Percentiles rank a stretch among this genome's conserved stretches.
Conservation (phyloP, 2,888 invertebrate genomes). For the Cordilura impudica region DNA sequence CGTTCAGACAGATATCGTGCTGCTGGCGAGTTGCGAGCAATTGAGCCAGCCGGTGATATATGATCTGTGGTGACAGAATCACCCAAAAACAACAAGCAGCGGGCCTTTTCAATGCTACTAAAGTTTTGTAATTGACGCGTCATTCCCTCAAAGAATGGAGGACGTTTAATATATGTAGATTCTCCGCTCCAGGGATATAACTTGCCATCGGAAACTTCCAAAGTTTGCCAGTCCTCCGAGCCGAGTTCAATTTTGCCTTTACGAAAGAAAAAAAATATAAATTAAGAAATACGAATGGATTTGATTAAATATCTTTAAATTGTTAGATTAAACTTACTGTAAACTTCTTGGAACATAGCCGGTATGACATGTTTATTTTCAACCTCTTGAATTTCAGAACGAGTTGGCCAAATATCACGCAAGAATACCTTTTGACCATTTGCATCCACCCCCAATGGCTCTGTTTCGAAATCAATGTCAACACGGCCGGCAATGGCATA, state of each 20-base stretch:
- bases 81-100: slow-evolving; percentile 91
- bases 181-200: slow-evolving; percentile 93
- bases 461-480: slow-evolving; percentile 94
- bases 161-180: slow-evolving; percentile 97
- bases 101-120: slow-evolving; percentile 84
- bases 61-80: slow-evolving; percentile 99
- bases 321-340: slow-evolving; percentile 68
- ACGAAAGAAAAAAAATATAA: not conserved
- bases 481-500: slow-evolving; percentile 98
- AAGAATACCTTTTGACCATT: slow-evolving; percentile 90
- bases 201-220: slow-evolving; percentile 88
- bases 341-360: slow-evolving; percentile 94
- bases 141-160: slow-evolving; percentile 96
- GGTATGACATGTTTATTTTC: slow-evolving; percentile 95
- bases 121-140: slow-evolving; percentile 80
- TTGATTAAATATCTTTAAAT: not conserved
- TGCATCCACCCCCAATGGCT: slow-evolving; percentile 84
- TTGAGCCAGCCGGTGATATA: slow-evolving; percentile 98
- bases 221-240: slow-evolving; percentile 89
- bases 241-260: slow-evolving; percentile 91
- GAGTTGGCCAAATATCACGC: slow-evolving; percentile 96
- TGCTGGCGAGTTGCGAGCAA: slow-evolving; percentile 95
- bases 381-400: slow-evolving; percentile 92
- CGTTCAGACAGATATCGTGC: slow-evolving; percentile 75
- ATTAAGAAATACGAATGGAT: not conserved